Base-by-base conservation (phyloP, 2,113 vertebrate species). In the Ophthalmolycus amberensis region DNA sequence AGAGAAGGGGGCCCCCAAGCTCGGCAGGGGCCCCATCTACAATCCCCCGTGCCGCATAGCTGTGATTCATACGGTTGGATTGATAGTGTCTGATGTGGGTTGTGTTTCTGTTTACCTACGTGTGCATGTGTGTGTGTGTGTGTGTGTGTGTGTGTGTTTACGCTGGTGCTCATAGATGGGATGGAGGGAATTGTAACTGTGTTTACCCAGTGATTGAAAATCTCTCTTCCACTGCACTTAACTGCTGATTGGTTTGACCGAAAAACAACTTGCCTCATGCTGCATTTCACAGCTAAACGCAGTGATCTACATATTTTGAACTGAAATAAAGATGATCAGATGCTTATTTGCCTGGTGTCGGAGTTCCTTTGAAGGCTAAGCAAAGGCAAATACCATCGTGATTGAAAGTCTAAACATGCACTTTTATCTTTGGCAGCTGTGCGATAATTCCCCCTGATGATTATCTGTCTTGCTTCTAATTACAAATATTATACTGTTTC, bases 171-270 rank as follows among this genome's bases (percentile, higher is more conserved):
- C 77, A 77, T 71, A 82, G 75, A 66, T 84, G 79, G 75, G n/a
- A 63, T n/a, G 62, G 52, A 80, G 75, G 72, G 46, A 74, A 75
- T 67, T 86, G 67, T 82, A 66, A 66, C 69, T 70, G 77, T 82
- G 65, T 90, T 89, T 80, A 79, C 71, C 18, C 77, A 3, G 0
- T 80, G 79, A 89, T 78, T 85, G 52, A 80, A 89, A 87, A 80
- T 82, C 73, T 84, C 75, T 90, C 56, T 84, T 85, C 37, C 46
- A 42, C 68, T 77, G 72, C 71, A 85, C 77, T 85, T 71, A 82
- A 66, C 60, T 15, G 32, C 79, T 82, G 80, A 91, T 80, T 88
- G 85, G 59, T 86, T 89, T 85, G 83, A 90, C 86, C 0, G 3
- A 44, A 38, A 78, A 69, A 71, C 1, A 63, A 64, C 16, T 4